Evolutionary conservation across 2,797 vertebrate genomes (phyloP).

Genomic region (Epinephelus awoara): DNA sequence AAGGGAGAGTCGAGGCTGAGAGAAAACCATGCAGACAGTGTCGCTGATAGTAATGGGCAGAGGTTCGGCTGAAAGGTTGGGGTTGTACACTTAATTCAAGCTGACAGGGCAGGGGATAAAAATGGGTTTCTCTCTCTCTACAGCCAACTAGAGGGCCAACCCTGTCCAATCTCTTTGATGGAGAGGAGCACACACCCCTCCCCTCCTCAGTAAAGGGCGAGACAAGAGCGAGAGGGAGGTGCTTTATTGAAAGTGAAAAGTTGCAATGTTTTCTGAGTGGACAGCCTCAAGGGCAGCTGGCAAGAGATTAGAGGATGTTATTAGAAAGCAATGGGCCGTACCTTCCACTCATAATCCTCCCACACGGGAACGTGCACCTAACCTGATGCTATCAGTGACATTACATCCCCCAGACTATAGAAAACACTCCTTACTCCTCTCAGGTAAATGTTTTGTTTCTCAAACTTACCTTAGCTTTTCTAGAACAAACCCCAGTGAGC

Average conservation of each 20-base stretch:
- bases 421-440: conserved; percentile 44
- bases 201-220: conserved; percentile 44
- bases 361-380: conserved; percentile 46
- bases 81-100: conserved; percentile 77
- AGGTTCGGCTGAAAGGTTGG: conserved; percentile 74
- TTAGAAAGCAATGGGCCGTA: conserved; percentile 85
- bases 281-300: conserved; percentile 80
- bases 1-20: conserved; percentile 45
- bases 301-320: conserved; percentile 83
- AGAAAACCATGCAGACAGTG: conserved; percentile 59
- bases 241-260: conserved; percentile 83
- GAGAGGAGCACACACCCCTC: conserved; percentile 54
- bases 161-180: conserved; percentile 77
- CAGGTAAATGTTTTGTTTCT: conserved; percentile 57
- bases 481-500: not conserved
- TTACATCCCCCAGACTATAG: conserved; percentile 59
- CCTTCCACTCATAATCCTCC: conserved; percentile 79
- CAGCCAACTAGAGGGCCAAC: conserved; percentile 69
- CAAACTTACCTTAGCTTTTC: conserved; percentile 14
- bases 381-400: conserved; percentile 68
- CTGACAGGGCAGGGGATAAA: conserved; percentile 77
- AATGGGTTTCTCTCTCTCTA: conserved; percentile 74
- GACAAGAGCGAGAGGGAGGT: conserved; percentile 52
- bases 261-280: conserved; percentile 82
- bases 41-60: conserved; percentile 59